Conservation (phyloP, 2,888 invertebrate species). For the Oligia latruncula region DNA sequence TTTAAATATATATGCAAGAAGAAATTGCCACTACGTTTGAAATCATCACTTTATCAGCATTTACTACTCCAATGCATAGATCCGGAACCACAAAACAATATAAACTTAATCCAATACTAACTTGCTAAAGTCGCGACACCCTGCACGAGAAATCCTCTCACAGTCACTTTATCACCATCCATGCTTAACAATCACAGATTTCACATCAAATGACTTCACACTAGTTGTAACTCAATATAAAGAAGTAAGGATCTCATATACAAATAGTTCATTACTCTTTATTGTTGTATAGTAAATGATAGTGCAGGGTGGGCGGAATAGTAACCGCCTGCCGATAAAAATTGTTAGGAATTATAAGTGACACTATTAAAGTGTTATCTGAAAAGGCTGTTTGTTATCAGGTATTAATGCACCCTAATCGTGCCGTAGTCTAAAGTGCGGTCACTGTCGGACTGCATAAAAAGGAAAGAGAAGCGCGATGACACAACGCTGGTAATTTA, state of each 20-base stretch:
- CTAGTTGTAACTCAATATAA: slow-evolving; percentile 45
- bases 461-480: too few species aligned
- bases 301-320: slow-evolving; percentile 35
- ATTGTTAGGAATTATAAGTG: slow-evolving; percentile 30
- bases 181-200: slow-evolving; percentile 53
- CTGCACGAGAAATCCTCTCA: slow-evolving; percentile 54
- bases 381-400: slow-evolving; percentile 49
- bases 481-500: too few species aligned
- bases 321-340: slow-evolving; percentile 38
- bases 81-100: neutral
- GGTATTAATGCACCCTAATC: slow-evolving; percentile 20
- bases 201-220: slow-evolving; percentile 33
- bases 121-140: slow-evolving; percentile 56
- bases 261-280: slow-evolving; percentile 55
- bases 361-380: slow-evolving; percentile 44
- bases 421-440: too few species aligned
- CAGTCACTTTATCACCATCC: slow-evolving; percentile 56
- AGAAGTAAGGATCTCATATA: slow-evolving; percentile 47
- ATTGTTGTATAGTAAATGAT: slow-evolving; percentile 44
- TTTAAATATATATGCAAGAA: neutral
- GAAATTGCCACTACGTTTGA: neutral
- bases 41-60: neutral
- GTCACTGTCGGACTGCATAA: too few species aligned
- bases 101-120: slow-evolving; percentile 43
- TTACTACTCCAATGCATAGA: neutral